Percentiles rank a stretch among this genome's conserved stretches.
These are phyloP conservation scores for Cephus spinipes DNA, from an alignment of 2,888 invertebrate genomes.

Conservation along the genomic window DNA sequence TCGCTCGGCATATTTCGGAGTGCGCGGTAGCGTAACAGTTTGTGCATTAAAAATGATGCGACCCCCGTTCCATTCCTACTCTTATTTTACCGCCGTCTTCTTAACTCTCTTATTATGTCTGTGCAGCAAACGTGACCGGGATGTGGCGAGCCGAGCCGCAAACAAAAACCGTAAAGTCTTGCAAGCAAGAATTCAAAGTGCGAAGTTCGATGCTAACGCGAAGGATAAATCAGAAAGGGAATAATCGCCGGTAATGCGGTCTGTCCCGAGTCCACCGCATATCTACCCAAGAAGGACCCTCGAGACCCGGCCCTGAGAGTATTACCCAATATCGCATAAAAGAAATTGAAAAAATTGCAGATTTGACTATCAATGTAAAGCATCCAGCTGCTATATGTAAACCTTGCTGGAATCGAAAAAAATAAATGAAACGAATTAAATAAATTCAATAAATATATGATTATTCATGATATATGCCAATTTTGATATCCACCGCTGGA, in stretches of 20 bases:
- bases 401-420: not conserved
- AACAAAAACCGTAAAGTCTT: constrained; percentile 1
- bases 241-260: not conserved
- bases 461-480: not conserved
- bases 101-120: not conserved
- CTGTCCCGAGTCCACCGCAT: not conserved
- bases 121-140: not conserved
- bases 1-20: not conserved
- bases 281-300: not conserved
- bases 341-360: not conserved
- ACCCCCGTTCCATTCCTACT: not conserved
- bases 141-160: not conserved
- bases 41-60: not conserved
- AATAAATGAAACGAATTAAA: not conserved
- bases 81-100: not conserved
- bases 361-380: not conserved
- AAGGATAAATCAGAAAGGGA: not conserved
- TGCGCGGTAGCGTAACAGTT: not conserved
- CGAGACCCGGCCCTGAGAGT: not conserved
- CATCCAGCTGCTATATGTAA: not conserved
- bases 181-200: not conserved
- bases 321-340: not conserved
- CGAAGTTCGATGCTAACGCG: not conserved
- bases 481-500: not conserved
- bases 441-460: not conserved